Conservation (phyloP, 1,140 invertebrate genomes). For the Matsumurasca onukii region DNA sequence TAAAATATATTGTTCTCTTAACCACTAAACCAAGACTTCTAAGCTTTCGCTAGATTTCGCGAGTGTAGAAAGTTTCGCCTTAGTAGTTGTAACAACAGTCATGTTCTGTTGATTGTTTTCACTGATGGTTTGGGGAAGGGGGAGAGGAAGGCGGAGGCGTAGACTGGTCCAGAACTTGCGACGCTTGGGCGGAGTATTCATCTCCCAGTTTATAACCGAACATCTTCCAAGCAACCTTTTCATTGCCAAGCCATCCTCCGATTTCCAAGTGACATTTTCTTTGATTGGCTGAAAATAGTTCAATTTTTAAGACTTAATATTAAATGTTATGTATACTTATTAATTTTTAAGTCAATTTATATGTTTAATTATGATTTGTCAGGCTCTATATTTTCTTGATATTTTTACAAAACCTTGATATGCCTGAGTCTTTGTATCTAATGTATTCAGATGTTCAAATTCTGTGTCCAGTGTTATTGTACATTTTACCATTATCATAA, state of each 20-base stretch:
- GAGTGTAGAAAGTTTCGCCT: constrained; percentile 16
- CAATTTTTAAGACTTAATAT: neutral
- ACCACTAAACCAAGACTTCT: constrained; percentile 4
- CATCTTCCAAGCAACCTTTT: neutral
- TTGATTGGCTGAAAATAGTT: neutral
- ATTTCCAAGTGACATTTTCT: neutral
- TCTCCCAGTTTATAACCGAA: neutral
- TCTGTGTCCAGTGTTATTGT: too few relatives aligned
- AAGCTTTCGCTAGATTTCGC: constrained; percentile 17
- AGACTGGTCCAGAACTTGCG: constrained; percentile 15
- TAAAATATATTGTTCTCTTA: too few relatives aligned
- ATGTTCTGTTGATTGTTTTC: too few relatives aligned
- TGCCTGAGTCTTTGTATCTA: neutral
- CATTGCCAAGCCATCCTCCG: neutral
- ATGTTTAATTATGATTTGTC: neutral
- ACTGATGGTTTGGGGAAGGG: neutral
- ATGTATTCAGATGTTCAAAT: neutral
- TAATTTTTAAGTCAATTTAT: neutral
- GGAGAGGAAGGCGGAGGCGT: neutral
- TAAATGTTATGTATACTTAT: neutral
- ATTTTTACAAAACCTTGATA: neutral
- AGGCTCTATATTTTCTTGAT: neutral
- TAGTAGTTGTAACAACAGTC: neutral
- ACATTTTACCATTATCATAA: too few relatives aligned
- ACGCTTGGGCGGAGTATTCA: neutral